phyloP scores from a whole-genome alignment of 2,797 vertebrate species.

The Falco novaeseelandiae region DNA sequence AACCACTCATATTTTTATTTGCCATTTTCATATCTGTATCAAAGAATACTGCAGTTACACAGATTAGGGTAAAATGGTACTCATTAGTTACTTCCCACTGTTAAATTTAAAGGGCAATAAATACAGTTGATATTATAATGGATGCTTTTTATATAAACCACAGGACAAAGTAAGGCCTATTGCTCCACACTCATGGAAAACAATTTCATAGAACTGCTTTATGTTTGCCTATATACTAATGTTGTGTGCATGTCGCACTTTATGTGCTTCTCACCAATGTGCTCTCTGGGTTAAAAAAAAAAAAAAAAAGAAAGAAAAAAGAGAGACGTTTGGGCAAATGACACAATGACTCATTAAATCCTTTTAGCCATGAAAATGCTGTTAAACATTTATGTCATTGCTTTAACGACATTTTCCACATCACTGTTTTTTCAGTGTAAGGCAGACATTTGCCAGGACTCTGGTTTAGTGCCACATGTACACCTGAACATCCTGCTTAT shows the following conservation, averaged over 20 bases:
- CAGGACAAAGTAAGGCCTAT: neutral
- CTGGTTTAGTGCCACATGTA: neutral
- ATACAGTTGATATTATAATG: neutral
- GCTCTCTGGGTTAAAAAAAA: neutral
- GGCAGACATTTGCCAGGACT: slow-evolving; percentile 61
- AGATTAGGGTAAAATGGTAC: neutral
- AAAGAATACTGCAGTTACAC: neutral
- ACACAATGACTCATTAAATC: slow-evolving; percentile 61
- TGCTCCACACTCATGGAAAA: neutral
- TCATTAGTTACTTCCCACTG: neutral
- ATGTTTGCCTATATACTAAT: neutral
- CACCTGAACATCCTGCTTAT: slow-evolving; percentile 62
- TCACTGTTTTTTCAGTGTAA: slow-evolving; percentile 55
- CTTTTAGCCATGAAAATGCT: slow-evolving; percentile 47
- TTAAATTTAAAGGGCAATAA: slow-evolving; percentile 31
- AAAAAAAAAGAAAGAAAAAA: neutral
- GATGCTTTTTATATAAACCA: neutral
- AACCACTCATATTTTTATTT: neutral
- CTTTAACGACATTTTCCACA: slow-evolving; percentile 74
- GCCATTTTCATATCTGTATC: neutral
- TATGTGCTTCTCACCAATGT: neutral
- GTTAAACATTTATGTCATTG: slow-evolving; percentile 60
- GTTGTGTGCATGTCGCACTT: neutral
- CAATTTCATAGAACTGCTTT: neutral
- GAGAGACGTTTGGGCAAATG: slow-evolving; percentile 8